phyloP scores from a whole-genome alignment of 2,113 vertebrate genomes.

The Tyrannus savana region DNA sequence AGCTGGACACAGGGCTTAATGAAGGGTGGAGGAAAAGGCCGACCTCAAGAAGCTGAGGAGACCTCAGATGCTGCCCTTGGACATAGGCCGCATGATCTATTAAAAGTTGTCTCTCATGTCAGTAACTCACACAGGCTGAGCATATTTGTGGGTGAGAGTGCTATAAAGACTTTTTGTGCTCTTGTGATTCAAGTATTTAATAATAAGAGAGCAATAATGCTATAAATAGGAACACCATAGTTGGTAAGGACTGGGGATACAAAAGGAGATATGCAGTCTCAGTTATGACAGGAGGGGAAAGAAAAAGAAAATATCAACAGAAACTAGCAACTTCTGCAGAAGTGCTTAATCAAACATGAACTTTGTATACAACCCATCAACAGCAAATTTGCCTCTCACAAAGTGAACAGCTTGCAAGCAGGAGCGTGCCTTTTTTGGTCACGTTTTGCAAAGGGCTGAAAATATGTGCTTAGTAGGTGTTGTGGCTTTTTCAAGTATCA shows the following conservation, averaged over 20 bases:
- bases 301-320: conserved; percentile 1
- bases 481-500: background rate
- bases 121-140: conserved; percentile 8
- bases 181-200: conserved; percentile 43
- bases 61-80: background rate
- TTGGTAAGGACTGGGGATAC: conserved; percentile 46
- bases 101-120: conserved; percentile 31
- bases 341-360: conserved; percentile 18
- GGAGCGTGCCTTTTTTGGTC: conserved; percentile 57
- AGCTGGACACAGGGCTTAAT: background rate
- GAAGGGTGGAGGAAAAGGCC: background rate
- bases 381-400: background rate
- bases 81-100: background rate
- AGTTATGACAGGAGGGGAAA: conserved; percentile 6
- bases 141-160: conserved; percentile 46
- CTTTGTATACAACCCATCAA: background rate
- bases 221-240: conserved; percentile 59
- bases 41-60: background rate
- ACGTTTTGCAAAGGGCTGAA: conserved; percentile 30
- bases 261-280: conserved; percentile 1
- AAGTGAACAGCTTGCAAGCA: background rate
- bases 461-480: conserved; percentile 50
- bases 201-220: conserved; percentile 11
- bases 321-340: conserved; percentile 1
- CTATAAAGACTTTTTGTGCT: conserved; percentile 43